phyloP scores from a whole-genome alignment of 2,888 invertebrate species.

The Strigamia maritima region DNA sequence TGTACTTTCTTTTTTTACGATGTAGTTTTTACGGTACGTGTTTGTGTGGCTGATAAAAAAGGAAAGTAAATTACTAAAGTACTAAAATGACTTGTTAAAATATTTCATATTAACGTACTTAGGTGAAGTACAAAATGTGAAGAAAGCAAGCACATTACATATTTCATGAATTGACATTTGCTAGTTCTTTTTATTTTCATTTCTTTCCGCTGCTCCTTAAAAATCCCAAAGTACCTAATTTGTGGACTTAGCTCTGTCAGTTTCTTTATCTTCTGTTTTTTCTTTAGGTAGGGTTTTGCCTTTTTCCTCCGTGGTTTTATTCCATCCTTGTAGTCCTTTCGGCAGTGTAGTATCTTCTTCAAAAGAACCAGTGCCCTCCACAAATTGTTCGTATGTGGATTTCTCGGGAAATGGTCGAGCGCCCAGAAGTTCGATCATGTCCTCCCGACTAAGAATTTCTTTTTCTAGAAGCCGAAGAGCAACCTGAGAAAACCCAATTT shows the following conservation, averaged over 20 bases:
- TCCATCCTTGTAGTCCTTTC: slow-evolving; percentile 94
- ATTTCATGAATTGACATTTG: background rate
- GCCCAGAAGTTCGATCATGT: slow-evolving; percentile 95
- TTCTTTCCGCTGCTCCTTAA: background rate
- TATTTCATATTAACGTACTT: background rate
- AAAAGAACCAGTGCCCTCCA: slow-evolving; percentile 94
- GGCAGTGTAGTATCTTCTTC: slow-evolving; percentile 95
- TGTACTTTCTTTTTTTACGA: background rate
- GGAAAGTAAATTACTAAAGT: too few relatives aligned
- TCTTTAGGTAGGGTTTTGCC: slow-evolving; percentile 34
- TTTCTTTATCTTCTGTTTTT: slow-evolving; percentile 6
- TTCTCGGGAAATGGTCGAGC: slow-evolving; percentile 95
- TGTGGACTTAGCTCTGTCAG: background rate
- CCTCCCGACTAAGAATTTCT: slow-evolving; percentile 52
- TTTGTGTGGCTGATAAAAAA: background rate
- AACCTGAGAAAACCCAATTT: slow-evolving; percentile 35
- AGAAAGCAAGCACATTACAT: background rate
- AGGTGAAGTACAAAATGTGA: background rate
- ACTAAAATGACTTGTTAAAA: background rate
- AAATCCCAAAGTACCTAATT: background rate
- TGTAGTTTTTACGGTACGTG: background rate
- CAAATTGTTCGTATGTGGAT: slow-evolving; percentile 98
- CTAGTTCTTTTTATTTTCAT: background rate
- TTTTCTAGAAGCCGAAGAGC: slow-evolving; percentile 41
- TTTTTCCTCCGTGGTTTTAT: slow-evolving; percentile 55